A percentile compares a stretch with the other conserved stretches of the same genome.
phyloP scores from a whole-genome alignment of 2,888 invertebrate species.

The Nasonovia ribisnigri region DNA sequence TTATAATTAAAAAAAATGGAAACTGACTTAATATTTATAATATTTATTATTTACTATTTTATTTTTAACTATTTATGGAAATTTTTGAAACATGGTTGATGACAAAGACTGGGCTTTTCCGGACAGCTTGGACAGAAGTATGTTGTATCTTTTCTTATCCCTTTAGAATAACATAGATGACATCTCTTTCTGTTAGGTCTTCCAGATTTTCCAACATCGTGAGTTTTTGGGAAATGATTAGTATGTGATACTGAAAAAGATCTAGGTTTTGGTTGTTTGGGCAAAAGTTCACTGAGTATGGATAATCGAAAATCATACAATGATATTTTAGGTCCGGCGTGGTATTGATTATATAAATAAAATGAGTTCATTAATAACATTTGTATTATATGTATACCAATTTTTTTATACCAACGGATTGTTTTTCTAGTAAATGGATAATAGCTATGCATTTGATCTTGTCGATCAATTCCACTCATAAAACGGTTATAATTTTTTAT shows the following conservation, averaged over 20 bases:
- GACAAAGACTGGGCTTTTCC: background rate
- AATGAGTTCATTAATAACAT: background rate
- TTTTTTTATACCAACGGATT: background rate
- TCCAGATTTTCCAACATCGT: background rate
- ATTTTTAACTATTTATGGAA: too few relatives aligned
- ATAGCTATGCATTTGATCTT: background rate
- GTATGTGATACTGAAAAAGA: background rate
- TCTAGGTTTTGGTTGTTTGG: background rate
- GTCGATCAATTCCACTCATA: background rate
- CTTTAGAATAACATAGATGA: background rate
- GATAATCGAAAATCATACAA: background rate
- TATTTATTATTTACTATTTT: background rate
- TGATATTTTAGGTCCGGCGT: background rate
- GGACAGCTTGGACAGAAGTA: slow-evolving; percentile 2
- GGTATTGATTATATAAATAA: background rate
- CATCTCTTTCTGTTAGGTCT: background rate
- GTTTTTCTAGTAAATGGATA: background rate
- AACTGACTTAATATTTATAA: too few relatives aligned
- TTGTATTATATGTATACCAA: background rate
- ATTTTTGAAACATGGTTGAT: background rate
- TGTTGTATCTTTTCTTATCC: slow-evolving; percentile 15
- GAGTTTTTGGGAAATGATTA: background rate
- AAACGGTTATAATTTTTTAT: slow-evolving; percentile 6
- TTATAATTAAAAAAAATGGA: background rate
- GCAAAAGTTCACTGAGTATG: background rate